Evolutionary conservation across 2,797 vertebrate genomes (phyloP).

Genomic region (Potorous gilbertii): DNA sequence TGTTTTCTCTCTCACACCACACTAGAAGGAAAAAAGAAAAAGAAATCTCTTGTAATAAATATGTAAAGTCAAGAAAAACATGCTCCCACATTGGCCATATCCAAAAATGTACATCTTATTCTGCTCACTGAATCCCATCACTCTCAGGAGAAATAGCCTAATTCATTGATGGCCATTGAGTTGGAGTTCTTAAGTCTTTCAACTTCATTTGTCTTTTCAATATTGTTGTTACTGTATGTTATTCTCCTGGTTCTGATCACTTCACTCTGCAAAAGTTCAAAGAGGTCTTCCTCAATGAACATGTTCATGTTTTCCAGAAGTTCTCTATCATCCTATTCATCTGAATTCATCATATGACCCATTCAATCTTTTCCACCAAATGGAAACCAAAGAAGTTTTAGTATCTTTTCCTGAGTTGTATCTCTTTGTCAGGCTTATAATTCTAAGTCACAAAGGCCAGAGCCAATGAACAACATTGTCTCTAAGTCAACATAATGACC

Average conservation of each 20-base stretch:
- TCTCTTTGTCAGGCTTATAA: conserved; percentile 7
- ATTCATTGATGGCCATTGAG: neutral
- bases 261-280: neutral
- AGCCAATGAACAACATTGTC: neutral
- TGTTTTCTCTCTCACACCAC: neutral
- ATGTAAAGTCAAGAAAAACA: neutral
- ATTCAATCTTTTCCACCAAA: neutral
- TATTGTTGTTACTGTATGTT: neutral
- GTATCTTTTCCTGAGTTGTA: neutral
- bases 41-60: neutral
- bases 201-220: neutral
- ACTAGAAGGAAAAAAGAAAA: neutral
- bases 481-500: conserved; percentile 22
- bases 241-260: neutral
- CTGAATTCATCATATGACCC: neutral
- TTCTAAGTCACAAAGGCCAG: neutral
- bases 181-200: neutral
- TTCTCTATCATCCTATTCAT: neutral
- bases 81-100: neutral
- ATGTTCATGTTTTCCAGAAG: neutral
- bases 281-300: neutral
- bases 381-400: neutral
- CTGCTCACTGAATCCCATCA: neutral
- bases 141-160: neutral
- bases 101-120: neutral